A percentile compares a stretch with the other conserved stretches of the same genome.
These are phyloP conservation scores for Agrochola macilenta DNA, from an alignment of 2,888 invertebrate genomes.

Conservation along the genomic window DNA sequence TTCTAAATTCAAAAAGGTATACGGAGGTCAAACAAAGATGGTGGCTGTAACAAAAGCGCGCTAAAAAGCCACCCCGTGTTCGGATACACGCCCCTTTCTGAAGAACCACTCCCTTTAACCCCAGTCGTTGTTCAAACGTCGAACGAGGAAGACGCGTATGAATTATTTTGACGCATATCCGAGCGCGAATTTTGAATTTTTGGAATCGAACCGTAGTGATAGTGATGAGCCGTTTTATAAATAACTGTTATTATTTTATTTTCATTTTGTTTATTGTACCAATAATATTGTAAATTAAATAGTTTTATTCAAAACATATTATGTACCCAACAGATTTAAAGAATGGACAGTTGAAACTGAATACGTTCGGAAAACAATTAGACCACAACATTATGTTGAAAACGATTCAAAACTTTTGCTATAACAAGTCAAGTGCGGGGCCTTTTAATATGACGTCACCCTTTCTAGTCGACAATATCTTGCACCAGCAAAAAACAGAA, in stretches of 20 bases:
- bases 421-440: conserved; percentile 80
- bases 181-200: conserved; percentile 58
- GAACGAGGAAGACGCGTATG: conserved; percentile 69
- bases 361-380: conserved; percentile 80
- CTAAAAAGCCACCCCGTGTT: conserved; percentile 85
- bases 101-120: conserved; percentile 83
- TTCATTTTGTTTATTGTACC: conserved; percentile 49
- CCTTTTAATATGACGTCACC: conserved; percentile 91
- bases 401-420: conserved; percentile 86
- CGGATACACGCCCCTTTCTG: conserved; percentile 82
- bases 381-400: conserved; percentile 89
- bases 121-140: conserved; percentile 78
- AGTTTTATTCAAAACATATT: conserved; percentile 76
- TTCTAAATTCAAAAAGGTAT: conserved; percentile 54
- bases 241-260: conserved; percentile 40
- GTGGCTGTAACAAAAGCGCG: conserved; percentile 80
- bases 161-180: conserved; percentile 36
- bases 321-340: conserved; percentile 88
- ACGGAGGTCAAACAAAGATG: conserved; percentile 74
- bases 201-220: conserved; percentile 51
- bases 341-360: conserved; percentile 86
- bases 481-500: conserved; percentile 90
- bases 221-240: conserved; percentile 55
- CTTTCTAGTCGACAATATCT: conserved; percentile 91
- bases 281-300: conserved; percentile 38